Evolutionary conservation across 2,113 vertebrate species (phyloP), one percentile per base, ranked within the genome.

Genomic region (Tachycineta bicolor): DNA sequence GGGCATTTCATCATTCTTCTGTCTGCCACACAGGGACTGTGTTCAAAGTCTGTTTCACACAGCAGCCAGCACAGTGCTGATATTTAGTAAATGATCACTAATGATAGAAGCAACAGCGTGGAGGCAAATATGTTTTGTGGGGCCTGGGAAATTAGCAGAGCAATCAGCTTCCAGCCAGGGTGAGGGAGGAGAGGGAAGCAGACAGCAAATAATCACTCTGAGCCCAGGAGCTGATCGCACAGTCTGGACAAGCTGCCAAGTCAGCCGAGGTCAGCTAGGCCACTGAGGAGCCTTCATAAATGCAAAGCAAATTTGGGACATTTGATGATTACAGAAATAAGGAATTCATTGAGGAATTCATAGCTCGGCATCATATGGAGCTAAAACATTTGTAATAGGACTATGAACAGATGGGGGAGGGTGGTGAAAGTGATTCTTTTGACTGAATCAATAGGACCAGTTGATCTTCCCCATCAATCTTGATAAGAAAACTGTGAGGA

Each of bases 1-100:
- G 12, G 24, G 14, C 15, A 26, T 89, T 85, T 83, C 69, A 15
- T 63, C 28, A 23, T 92, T 93, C 59, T 63, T 90, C n/a, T 19
- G 1, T 52, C 46, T 67, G 29, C n/a, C 56, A 81, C 67, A 60
- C 41, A 59, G 78, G 37, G 49, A 47, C 34, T 29, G 0, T 62
- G 43, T 77, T 84, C 59, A 47, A 65, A 85, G 14, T 71, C 70
- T 71, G 70, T n/a, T 39, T 85, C 69, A 58, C 75, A 24, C 69
- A 90, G 56, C 76, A 93, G 60, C 60, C 88, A 87, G 52, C 63
- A 60, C 31, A 26, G 60, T 52, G 16, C 56, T 94, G 88, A 64
- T 90, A 74, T 56, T 94, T 90, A 93, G 68, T 86, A 95, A 91
- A 92, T 81, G 63, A 79, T 88, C 70, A 59, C 68, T 94, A 93